Evolutionary conservation across 1,140 invertebrate species (phyloP).

Genomic region (Ceratina japonica): DNA sequence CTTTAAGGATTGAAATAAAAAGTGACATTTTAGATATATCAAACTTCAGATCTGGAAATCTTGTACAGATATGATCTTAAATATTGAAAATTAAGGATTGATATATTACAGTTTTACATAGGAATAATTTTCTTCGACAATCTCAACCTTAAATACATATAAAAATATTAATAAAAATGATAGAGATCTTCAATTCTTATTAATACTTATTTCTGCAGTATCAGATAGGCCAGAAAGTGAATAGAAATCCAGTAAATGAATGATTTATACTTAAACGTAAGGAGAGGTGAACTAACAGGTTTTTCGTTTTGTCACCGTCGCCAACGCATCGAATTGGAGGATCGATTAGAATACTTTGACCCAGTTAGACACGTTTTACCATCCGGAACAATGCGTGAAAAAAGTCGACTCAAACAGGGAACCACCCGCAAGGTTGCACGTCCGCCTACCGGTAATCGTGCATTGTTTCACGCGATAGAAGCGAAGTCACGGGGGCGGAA

Average conservation of each 20-base stretch:
- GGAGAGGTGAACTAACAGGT: conserved; percentile 11
- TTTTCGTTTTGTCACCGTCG: not conserved
- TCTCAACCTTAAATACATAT: too few species aligned
- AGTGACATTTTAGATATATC: too few species aligned
- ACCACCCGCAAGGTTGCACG: not conserved
- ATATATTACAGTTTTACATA: too few species aligned
- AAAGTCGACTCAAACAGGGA: conserved; percentile 37
- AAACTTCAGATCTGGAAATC: too few species aligned
- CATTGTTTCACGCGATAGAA: conserved; percentile 21
- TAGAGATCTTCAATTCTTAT: too few species aligned
- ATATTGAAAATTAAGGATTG: too few species aligned
- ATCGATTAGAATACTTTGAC: conserved; percentile 56
- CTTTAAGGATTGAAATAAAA: too few species aligned
- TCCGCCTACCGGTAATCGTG: not conserved
- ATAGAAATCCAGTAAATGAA: too few species aligned
- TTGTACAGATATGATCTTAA: too few species aligned
- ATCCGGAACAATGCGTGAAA: conserved; percentile 14
- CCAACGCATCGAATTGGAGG: conserved; percentile 15
- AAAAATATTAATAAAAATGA: too few species aligned
- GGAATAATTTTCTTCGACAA: too few species aligned
- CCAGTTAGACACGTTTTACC: conserved; percentile 37
- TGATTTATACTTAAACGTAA: too few species aligned
- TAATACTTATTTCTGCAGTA: not conserved
- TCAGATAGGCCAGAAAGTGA: not conserved
- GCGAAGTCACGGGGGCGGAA: not conserved